phyloP scores from a whole-genome alignment of 2,113 vertebrate species.

The Apteryx mantelli region DNA sequence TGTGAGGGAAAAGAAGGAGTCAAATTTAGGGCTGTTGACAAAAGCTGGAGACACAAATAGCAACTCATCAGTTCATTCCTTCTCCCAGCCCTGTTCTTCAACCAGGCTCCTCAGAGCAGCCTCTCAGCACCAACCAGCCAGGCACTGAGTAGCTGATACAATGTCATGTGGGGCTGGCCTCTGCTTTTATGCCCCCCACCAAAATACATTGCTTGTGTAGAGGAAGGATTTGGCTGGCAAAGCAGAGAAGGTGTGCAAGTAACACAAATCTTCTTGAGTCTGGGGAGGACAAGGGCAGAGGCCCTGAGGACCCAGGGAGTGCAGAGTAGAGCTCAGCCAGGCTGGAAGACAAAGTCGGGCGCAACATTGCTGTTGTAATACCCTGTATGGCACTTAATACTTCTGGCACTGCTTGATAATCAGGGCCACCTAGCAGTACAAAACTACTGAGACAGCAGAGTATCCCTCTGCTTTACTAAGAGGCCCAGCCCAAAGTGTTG shows the following conservation, averaged over 20 bases:
- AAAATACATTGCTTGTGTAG: not conserved
- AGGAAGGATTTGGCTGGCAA: not conserved
- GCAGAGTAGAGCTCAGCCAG: not conserved
- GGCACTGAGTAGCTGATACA: not conserved
- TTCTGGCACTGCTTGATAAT: not conserved
- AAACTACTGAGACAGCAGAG: not conserved
- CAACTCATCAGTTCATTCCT: not conserved
- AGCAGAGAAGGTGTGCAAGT: not conserved
- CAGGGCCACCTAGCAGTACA: no score
- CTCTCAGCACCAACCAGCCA: not conserved
- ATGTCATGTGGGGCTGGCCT: not conserved
- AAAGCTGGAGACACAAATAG: not conserved
- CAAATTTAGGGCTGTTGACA: not conserved
- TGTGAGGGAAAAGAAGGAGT: slow-evolving; percentile 59
- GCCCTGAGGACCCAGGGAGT: not conserved
- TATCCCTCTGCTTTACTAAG: not conserved
- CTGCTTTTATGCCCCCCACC: not conserved
- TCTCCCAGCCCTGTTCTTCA: not conserved
- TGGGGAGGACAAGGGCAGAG: not conserved
- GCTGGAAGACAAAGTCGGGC: not conserved
- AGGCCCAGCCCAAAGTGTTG: fast-evolving
- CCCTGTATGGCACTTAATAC: not conserved
- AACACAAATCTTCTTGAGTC: not conserved
- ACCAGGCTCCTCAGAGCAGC: not conserved
- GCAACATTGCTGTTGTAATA: not conserved